Percentiles rank a stretch among this genome's conserved stretches.
These are phyloP conservation scores for Aricia agestis DNA, from an alignment of 1,140 invertebrate genomes.

Conservation along the genomic window DNA sequence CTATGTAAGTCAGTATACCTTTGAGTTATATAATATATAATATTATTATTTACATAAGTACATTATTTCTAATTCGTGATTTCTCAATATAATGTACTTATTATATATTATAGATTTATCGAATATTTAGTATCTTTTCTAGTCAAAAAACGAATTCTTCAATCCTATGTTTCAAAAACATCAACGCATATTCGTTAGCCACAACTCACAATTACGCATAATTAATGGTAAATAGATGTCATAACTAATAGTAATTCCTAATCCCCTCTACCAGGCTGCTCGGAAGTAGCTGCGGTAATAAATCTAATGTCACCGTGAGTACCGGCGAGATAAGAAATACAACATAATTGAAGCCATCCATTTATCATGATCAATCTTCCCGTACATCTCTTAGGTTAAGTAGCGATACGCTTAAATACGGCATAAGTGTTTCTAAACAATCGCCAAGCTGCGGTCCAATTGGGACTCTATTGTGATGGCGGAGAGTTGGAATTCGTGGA, in stretches of 20 bases:
- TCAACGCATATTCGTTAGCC: too few species aligned
- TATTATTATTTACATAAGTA: too few species aligned
- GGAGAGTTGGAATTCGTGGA: not conserved
- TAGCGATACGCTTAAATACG: slow-evolving; percentile 26
- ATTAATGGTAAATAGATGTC: not conserved
- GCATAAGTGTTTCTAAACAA: slow-evolving; percentile 24
- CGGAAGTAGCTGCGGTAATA: not conserved
- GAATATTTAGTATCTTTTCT: too few species aligned
- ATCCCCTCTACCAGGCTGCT: not conserved
- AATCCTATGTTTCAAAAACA: too few species aligned
- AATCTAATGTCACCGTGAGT: slow-evolving; percentile 20
- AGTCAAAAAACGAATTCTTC: too few species aligned
- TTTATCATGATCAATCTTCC: slow-evolving; percentile 40
- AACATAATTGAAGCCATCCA: slow-evolving; percentile 29
- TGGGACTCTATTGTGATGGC: not conserved
- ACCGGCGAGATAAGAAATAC: slow-evolving; percentile 27
- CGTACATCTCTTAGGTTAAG: slow-evolving; percentile 27
- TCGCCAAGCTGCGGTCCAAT: not conserved
- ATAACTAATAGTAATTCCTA: not conserved
- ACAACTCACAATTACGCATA: too few species aligned
- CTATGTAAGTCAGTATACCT: too few species aligned
- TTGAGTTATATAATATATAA: too few species aligned
- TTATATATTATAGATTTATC: too few species aligned
- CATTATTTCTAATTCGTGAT: too few species aligned
- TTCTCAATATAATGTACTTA: too few species aligned